phyloP scores from a whole-genome alignment of 2,113 vertebrate genomes.

The Sorex araneus region DNA sequence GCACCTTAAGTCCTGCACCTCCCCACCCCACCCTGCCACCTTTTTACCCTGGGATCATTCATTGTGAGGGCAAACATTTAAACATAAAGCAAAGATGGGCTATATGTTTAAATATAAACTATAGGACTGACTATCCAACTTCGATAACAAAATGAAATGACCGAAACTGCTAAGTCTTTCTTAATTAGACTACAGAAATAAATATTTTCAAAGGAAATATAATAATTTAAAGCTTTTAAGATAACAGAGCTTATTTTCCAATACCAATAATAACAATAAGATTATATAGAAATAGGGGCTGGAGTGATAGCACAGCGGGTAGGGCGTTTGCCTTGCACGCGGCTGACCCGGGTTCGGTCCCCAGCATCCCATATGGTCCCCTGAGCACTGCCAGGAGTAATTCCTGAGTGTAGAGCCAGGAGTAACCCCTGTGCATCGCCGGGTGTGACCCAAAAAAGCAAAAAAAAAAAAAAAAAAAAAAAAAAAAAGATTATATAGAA shows the following conservation, averaged over 20 bases:
- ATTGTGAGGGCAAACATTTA: background rate
- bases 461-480: too few relatives aligned
- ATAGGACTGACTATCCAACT: background rate
- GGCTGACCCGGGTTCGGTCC: too few relatives aligned
- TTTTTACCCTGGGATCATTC: background rate
- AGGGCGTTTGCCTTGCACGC: too few relatives aligned
- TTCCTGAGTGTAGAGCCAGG: too few relatives aligned
- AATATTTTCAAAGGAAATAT: conserved; percentile 21
- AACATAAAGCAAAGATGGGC: background rate
- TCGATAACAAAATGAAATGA: conserved; percentile 53
- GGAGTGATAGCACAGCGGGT: too few relatives aligned
- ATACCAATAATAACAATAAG: conserved; percentile 31
- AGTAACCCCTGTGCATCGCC: too few relatives aligned
- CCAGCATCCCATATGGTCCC: too few relatives aligned
- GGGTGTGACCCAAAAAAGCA: too few relatives aligned
- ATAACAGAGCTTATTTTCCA: conserved; percentile 41
- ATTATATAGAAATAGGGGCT: conserved; percentile 54
- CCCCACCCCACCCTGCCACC: background rate
- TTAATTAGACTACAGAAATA: conserved; percentile 45
- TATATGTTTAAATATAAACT: background rate
- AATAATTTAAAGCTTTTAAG: conserved; percentile 57
- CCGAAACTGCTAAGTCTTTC: conserved; percentile 16
- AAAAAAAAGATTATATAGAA: conserved; percentile 51
- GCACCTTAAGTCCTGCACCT: too few relatives aligned
- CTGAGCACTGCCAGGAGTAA: too few relatives aligned